Base-by-base conservation (phyloP, 2,888 invertebrate species). In the Pachymerium ferrugineum region DNA sequence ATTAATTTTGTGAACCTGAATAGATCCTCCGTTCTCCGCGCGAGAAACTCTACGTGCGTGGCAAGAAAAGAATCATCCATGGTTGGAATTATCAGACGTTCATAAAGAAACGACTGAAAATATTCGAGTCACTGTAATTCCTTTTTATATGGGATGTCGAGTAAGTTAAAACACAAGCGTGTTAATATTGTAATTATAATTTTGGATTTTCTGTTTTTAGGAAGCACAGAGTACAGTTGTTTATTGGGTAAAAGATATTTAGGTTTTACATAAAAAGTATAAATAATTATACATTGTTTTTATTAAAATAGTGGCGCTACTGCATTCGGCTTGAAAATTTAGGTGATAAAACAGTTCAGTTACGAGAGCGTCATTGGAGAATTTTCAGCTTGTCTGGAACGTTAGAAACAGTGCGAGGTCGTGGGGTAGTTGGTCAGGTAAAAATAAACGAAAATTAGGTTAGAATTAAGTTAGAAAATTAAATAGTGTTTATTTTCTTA, bases 21-120 rank as follows among this genome's bases (percentile, higher is more conserved):
- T 73, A 85, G 95, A 94, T 81, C 95, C 95, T 0, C 91, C 93
- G 0, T 95, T 93, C 83, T 86, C 88, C 76, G 89, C 93, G 0
- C 91, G 94, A 83, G 96, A 97, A 80, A 95, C 95, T 0, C 84
- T 97, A 1, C 88, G 90, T 78, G 93, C 94, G 0, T 98, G 97
- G 96, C 97, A 97, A 83, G 94, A 96, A 80, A 95, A 96, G 82
- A 97, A 97, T 84, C 94, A 97, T 82, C 95, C 97, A 0, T 97
- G 96, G 96, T 83, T 98, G 47, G 96, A 97, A 81, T 84, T 98
- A 75, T 95, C 96, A 33, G 96, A 97, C 83, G 97, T 98, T 8
- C 97, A 97, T 82, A 92, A 94, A 79, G 97, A 98, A 85, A 97
- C 97, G 0, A 98, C 98, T 0, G 97, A 99, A 83, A 90, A 92